Evolutionary conservation across 64 coral and sea anemone species (phyloP).

Genomic region (Montipora capricornis): DNA sequence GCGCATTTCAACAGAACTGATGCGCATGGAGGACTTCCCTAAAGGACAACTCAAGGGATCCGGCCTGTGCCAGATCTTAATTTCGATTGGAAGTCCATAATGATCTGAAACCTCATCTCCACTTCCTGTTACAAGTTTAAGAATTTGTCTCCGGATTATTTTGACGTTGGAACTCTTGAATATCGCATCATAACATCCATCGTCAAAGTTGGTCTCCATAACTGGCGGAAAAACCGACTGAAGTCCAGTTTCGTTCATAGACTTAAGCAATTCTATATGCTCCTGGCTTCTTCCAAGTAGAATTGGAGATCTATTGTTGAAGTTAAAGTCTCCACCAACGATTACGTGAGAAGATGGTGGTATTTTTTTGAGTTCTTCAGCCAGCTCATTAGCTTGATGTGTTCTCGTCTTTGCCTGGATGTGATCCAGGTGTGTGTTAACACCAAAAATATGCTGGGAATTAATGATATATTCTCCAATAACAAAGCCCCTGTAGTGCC

Average conservation of each 20-base stretch:
- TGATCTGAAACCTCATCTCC: too few relatives aligned
- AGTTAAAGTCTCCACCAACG: constrained; percentile 84
- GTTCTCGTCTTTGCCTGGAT: constrained; percentile 29
- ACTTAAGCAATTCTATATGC: constrained; percentile 34
- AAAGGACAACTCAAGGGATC: too few relatives aligned
- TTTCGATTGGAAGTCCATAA: too few relatives aligned
- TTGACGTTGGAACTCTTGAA: constrained; percentile 67
- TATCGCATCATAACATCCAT: constrained; percentile 75
- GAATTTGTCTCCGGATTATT: background rate
- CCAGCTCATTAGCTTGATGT: constrained; percentile 62
- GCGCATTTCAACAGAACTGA: too few relatives aligned
- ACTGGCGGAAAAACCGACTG: constrained; percentile 53
- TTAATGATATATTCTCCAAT: too few relatives aligned
- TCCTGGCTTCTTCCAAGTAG: constrained; percentile 45
- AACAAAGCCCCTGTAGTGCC: too few relatives aligned
- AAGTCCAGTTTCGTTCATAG: constrained; percentile 60
- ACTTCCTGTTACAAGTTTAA: too few relatives aligned
- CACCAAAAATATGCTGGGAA: too few relatives aligned
- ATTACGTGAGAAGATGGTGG: constrained; percentile 55
- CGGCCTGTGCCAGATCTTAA: too few relatives aligned
- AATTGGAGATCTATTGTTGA: constrained; percentile 73
- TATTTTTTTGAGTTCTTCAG: background rate
- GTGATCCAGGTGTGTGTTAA: background rate
- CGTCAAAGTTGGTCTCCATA: constrained; percentile 75
- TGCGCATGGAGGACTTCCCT: too few relatives aligned